phyloP scores from a whole-genome alignment of 2,797 vertebrate genomes.

The Nyctalus aviator region DNA sequence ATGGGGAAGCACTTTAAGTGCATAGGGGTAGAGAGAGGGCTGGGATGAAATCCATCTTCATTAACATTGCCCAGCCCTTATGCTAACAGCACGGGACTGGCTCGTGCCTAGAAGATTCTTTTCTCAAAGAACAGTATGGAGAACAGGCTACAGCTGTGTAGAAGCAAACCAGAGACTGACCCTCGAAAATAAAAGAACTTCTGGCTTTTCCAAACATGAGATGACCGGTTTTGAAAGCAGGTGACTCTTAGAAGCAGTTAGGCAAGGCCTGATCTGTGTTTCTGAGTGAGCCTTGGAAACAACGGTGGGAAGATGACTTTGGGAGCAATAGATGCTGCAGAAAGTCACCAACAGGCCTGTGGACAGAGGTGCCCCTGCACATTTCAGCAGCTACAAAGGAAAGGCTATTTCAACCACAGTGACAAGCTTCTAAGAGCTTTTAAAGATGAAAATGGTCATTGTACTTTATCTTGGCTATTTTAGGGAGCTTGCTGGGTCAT shows the following conservation, averaged over 20 bases:
- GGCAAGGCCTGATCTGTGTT: background rate
- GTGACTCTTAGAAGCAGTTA: background rate
- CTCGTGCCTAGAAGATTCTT: background rate
- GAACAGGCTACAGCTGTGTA: background rate
- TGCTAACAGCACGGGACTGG: background rate
- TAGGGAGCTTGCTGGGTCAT: conserved; percentile 47
- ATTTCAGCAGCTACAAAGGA: background rate
- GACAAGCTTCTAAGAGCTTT: conserved; percentile 29
- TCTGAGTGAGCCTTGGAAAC: background rate
- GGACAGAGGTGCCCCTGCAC: background rate
- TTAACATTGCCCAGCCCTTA: background rate
- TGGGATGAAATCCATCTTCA: background rate
- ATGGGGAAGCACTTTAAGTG: background rate
- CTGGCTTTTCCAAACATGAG: conserved; percentile 18
- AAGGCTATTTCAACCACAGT: conserved; percentile 38
- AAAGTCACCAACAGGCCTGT: background rate
- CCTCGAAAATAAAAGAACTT: background rate
- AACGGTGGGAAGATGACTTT: background rate
- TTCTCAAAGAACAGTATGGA: background rate
- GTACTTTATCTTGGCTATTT: conserved; percentile 52
- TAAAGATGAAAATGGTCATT: conserved; percentile 20
- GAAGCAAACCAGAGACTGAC: background rate
- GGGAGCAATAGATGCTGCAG: background rate
- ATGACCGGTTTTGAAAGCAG: background rate
- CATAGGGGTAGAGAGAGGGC: background rate